Conservation (phyloP, 2,888 invertebrate species). For the Pherbina coryleti region DNA sequence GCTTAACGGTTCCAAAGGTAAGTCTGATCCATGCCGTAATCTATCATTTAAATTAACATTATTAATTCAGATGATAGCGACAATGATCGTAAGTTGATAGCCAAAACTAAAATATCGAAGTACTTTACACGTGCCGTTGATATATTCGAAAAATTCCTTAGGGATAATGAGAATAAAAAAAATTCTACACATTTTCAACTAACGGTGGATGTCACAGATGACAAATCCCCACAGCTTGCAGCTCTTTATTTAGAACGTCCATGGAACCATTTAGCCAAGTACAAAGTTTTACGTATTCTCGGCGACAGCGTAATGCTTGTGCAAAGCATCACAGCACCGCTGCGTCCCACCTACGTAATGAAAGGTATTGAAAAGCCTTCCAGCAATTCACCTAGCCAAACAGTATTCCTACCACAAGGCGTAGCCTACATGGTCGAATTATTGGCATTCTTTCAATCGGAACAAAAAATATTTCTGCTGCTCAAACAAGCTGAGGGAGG, state of each 20-base stretch:
- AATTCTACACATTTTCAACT: conserved; percentile 59
- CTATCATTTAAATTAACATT: background rate
- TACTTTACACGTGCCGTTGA: conserved; percentile 67
- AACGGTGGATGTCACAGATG: conserved; percentile 61
- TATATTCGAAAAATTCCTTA: conserved; percentile 63
- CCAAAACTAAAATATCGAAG: conserved; percentile 68
- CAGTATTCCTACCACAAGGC: conserved; percentile 66
- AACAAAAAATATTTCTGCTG: conserved; percentile 66
- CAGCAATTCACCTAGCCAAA: conserved; percentile 64
- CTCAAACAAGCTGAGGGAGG: conserved; percentile 67
- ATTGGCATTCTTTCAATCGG: conserved; percentile 67
- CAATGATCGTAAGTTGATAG: conserved; percentile 66
- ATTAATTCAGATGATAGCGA: conserved; percentile 58
- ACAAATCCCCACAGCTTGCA: conserved; percentile 44
- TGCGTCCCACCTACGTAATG: conserved; percentile 64
- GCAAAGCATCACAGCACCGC: conserved; percentile 64
- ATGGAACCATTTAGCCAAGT: conserved; percentile 67
- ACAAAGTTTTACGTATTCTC: conserved; percentile 65
- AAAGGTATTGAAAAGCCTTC: conserved; percentile 68
- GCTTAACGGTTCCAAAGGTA: conserved; percentile 62
- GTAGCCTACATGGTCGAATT: conserved; percentile 68
- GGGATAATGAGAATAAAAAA: conserved; percentile 39
- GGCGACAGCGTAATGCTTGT: conserved; percentile 67
- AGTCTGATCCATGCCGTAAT: background rate
- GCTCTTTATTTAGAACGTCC: conserved; percentile 63